These are phyloP conservation scores for Turritopsis rubra DNA, from an alignment of 30 jellyfish, hydroid and myxozoan species.

Conservation along the genomic window DNA sequence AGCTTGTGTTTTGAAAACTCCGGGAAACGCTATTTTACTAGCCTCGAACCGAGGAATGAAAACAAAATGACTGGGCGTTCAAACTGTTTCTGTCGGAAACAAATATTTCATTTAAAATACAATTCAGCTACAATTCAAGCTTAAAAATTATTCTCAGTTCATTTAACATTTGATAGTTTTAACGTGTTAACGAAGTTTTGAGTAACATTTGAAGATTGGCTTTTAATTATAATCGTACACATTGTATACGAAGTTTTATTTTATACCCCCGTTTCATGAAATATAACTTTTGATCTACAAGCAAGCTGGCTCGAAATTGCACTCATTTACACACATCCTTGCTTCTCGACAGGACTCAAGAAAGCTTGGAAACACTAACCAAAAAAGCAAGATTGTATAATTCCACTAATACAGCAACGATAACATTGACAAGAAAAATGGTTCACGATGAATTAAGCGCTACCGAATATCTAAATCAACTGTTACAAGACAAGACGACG, in stretches of 20 bases:
- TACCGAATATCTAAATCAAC: conserved; percentile 91
- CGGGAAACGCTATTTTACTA: conserved; percentile 18
- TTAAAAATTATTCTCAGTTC: not conserved
- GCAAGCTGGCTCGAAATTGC: conserved; percentile 20
- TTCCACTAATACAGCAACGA: conserved; percentile 17
- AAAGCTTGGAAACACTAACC: conserved; percentile 3
- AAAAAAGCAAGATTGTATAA: conserved; percentile 18
- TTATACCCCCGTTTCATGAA: conserved; percentile 13
- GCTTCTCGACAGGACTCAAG: conserved; percentile 24
- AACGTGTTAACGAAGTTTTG: conserved; percentile 1
- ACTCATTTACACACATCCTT: conserved; percentile 18
- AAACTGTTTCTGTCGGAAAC: conserved; percentile 4
- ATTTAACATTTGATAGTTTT: not conserved
- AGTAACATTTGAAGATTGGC: not conserved
- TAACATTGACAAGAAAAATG: conserved; percentile 40
- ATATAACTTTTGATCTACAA: not conserved
- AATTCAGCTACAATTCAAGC: not conserved
- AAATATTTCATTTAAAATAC: not conserved
- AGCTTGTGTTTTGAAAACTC: conserved; percentile 1
- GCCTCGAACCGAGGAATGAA: conserved; percentile 23
- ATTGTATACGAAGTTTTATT: not conserved
- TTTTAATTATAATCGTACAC: not conserved
- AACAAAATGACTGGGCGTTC: conserved; percentile 15
- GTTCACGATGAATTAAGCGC: conserved; percentile 95
- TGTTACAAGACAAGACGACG: conserved; percentile 87